Evolutionary conservation across 2,888 invertebrate genomes (phyloP).

Genomic region (Uloborus plumipes): DNA sequence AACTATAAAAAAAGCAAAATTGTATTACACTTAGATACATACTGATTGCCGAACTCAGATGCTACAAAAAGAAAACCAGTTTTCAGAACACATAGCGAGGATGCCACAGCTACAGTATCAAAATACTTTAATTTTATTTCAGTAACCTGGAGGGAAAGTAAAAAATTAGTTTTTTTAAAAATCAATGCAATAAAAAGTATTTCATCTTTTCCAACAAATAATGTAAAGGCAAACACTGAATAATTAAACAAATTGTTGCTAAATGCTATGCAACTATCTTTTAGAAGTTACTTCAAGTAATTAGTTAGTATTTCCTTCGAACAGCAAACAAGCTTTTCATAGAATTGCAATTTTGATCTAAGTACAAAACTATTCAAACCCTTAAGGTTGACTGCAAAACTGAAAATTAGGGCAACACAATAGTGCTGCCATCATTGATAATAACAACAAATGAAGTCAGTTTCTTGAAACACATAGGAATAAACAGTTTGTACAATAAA

Average conservation of each 20-base stretch:
- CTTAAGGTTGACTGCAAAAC: neutral
- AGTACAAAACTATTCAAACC: neutral
- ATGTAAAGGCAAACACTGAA: neutral
- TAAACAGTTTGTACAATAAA: too few species aligned
- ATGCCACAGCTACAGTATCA: constrained; percentile 97
- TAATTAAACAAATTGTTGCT: neutral
- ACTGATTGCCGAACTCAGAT: constrained; percentile 99
- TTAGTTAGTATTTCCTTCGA: too few species aligned
- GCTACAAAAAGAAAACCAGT: constrained; percentile 99
- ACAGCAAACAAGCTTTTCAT: neutral
- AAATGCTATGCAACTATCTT: neutral
- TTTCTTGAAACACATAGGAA: too few species aligned
- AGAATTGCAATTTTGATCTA: too few species aligned
- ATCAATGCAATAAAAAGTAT: neutral
- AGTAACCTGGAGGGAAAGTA: constrained; percentile 75
- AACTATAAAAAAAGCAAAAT: too few species aligned
- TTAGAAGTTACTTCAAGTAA: neutral
- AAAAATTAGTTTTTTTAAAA: constrained; percentile 5
- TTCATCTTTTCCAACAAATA: too few species aligned
- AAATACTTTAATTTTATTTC: constrained; percentile 99
- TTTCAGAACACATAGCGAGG: constrained; percentile 97
- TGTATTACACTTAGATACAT: constrained; percentile 75
- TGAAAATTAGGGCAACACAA: too few species aligned
- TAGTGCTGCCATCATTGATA: too few species aligned
- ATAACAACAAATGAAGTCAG: too few species aligned